phyloP scores from a whole-genome alignment of 2,113 vertebrate genomes.

The human (Homo sapiens) region DNA sequence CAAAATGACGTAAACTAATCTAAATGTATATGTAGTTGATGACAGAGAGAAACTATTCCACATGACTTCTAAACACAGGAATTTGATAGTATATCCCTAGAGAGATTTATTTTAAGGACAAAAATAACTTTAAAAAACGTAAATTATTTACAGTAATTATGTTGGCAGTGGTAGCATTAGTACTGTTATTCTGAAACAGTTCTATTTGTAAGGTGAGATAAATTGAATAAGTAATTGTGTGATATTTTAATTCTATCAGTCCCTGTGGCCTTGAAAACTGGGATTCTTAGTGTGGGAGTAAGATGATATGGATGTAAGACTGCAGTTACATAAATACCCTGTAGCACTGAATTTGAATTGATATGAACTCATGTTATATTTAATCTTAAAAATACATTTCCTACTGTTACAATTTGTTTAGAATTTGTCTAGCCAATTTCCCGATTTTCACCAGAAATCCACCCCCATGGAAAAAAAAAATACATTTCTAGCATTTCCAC shows the following conservation, averaged over 20 bases:
- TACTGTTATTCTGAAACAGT: background rate
- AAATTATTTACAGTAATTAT: conserved; percentile 6
- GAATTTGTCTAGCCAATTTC: background rate
- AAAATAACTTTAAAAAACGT: background rate
- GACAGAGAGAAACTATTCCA: background rate
- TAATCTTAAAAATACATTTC: background rate
- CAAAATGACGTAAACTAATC: conserved; percentile 40
- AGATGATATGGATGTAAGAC: background rate
- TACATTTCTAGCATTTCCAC: background rate
- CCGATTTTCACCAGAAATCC: background rate
- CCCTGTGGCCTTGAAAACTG: conserved; percentile 19
- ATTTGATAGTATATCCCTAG: background rate
- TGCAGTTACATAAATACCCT: background rate
- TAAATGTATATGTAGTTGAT: background rate
- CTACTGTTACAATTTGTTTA: background rate
- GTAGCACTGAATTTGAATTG: conserved; percentile 10
- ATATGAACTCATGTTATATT: background rate
- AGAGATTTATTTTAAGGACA: background rate
- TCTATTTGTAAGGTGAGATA: conserved; percentile 27
- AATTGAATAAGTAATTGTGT: background rate
- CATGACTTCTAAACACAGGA: background rate
- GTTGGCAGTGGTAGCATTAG: background rate
- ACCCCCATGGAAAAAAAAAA: background rate
- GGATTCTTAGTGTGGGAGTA: background rate
- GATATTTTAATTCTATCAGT: conserved; percentile 39